phyloP scores from a whole-genome alignment of 2,888 invertebrate species.

The Megaustenia siamemsis region DNA sequence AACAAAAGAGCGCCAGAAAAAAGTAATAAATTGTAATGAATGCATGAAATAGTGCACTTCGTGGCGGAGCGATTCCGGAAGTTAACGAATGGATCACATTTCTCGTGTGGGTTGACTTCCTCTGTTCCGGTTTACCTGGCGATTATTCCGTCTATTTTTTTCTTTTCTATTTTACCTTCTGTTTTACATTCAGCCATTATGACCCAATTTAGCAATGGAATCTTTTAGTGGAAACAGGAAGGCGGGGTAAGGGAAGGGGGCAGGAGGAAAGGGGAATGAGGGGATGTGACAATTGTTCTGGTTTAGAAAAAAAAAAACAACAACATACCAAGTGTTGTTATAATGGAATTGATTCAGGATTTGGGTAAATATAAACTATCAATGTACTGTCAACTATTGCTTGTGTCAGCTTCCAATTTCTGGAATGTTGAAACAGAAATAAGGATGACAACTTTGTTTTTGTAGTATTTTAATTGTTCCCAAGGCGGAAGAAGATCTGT shows the following conservation, averaged over 20 bases:
- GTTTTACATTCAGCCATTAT: background rate
- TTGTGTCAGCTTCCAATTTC: background rate
- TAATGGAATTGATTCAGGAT: too few species aligned
- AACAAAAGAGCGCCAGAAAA: slow-evolving; percentile 27
- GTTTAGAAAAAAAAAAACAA: too few species aligned
- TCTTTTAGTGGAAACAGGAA: too few species aligned
- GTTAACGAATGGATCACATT: slow-evolving; percentile 47
- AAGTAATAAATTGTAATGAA: slow-evolving; percentile 49
- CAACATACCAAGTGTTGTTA: too few species aligned
- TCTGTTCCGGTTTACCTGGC: background rate
- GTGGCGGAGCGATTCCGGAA: slow-evolving; percentile 50
- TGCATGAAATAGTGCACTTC: slow-evolving; percentile 47
- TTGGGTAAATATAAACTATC: too few species aligned
- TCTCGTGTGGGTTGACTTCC: slow-evolving; percentile 37
- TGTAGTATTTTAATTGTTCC: slow-evolving; percentile 22
- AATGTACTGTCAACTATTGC: too few species aligned
- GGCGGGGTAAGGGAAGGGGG: too few species aligned
- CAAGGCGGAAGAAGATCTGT: background rate
- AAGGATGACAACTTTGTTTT: background rate
- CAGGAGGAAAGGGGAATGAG: too few species aligned
- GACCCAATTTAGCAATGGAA: background rate
- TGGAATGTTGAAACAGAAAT: slow-evolving; percentile 3
- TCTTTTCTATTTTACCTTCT: slow-evolving; percentile 11
- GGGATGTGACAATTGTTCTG: too few species aligned
- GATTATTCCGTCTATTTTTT: slow-evolving; percentile 3